Evolutionary conservation across 2,888 invertebrate genomes (phyloP).

Genomic region (Clunio marinus): DNA sequence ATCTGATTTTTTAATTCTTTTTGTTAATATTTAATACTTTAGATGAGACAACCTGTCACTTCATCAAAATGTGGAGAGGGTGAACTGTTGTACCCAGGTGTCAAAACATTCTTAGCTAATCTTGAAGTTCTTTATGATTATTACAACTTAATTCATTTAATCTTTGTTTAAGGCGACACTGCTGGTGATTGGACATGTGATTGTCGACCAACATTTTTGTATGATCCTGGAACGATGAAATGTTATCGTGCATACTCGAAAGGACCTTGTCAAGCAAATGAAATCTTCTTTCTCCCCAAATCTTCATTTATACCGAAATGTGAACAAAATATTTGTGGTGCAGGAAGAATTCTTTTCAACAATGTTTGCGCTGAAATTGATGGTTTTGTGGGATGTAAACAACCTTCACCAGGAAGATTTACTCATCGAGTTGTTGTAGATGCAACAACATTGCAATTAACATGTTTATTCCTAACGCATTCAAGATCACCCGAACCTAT

Average conservation of each 20-base stretch:
- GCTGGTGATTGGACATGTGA: slow-evolving; percentile 50
- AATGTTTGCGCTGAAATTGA: neutral
- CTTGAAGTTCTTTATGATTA: neutral
- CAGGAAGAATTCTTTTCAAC: slow-evolving; percentile 53
- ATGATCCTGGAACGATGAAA: slow-evolving; percentile 57
- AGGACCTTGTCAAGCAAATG: slow-evolving; percentile 59
- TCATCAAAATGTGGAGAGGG: slow-evolving; percentile 22
- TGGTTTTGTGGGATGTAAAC: neutral
- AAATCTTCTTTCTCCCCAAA: slow-evolving; percentile 56
- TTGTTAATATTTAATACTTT: neutral
- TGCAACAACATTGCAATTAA: slow-evolving; percentile 54
- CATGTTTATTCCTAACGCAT: no score
- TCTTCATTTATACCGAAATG: slow-evolving; percentile 58
- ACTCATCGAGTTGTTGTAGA: slow-evolving; percentile 59
- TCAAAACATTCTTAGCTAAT: no score
- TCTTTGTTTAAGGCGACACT: slow-evolving; percentile 22
- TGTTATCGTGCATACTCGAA: slow-evolving; percentile 62
- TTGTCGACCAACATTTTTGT: slow-evolving; percentile 58
- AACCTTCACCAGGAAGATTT: slow-evolving; percentile 47
- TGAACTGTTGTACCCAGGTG: slow-evolving; percentile 26
- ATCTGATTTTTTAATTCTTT: no score
- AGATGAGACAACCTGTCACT: slow-evolving; percentile 1
- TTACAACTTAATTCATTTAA: neutral
- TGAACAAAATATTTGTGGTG: slow-evolving; percentile 58
- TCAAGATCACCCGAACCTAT: no score